phyloP scores from a whole-genome alignment of 2,888 invertebrate species.

The Epistrophe grossulariae region DNA sequence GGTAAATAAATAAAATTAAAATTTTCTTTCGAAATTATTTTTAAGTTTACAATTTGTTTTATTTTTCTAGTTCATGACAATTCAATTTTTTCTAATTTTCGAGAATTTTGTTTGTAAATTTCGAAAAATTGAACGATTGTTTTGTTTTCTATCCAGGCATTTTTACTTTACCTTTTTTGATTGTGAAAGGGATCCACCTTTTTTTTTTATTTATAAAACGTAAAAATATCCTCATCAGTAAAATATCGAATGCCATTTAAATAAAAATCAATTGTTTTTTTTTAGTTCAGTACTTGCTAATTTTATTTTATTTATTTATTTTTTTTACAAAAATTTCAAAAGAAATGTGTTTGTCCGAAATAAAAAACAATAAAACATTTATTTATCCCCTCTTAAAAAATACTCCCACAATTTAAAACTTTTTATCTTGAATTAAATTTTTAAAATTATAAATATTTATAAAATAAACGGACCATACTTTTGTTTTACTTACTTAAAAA shows the following conservation, averaged over 20 bases:
- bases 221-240: background rate
- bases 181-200: background rate
- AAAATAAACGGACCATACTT: conserved; percentile 30
- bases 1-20: too few relatives aligned
- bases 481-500: conserved; percentile 22
- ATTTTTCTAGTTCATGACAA: too few relatives aligned
- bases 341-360: conserved; percentile 31
- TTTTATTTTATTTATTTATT: conserved; percentile 14
- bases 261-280: conserved; percentile 25
- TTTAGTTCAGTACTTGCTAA: conserved; percentile 25
- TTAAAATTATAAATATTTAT: conserved; percentile 3
- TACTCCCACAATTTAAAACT: conserved; percentile 24
- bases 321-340: conserved; percentile 44
- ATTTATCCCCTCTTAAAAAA: conserved; percentile 6
- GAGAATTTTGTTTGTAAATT: too few relatives aligned
- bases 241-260: conserved; percentile 11
- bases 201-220: background rate
- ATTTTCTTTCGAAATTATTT: too few relatives aligned
- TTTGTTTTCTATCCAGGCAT: background rate
- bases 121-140: too few relatives aligned
- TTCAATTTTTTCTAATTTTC: too few relatives aligned
- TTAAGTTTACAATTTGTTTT: too few relatives aligned
- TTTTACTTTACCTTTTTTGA: background rate
- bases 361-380: conserved; percentile 21
- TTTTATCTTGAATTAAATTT: conserved; percentile 14